Evolutionary conservation across 2,113 vertebrate genomes (phyloP).

Genomic region (Rhegmatorhina hoffmannsi): DNA sequence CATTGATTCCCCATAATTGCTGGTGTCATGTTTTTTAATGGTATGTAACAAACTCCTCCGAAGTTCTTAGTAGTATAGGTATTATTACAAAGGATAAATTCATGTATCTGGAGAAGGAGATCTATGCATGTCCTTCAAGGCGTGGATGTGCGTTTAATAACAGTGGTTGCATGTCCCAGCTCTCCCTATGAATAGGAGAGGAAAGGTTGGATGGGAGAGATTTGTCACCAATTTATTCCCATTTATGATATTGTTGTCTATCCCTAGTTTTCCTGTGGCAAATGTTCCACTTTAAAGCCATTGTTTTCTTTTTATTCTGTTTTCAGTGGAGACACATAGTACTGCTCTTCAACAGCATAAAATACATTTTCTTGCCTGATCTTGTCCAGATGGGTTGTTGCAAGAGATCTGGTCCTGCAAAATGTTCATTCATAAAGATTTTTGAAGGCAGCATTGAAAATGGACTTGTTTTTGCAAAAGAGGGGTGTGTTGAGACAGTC

Average conservation of each 20-base stretch:
- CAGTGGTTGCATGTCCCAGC: not conserved
- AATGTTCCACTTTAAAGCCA: not conserved
- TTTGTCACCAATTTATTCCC: not conserved
- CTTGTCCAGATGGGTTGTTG: not conserved
- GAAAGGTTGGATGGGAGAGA: not conserved
- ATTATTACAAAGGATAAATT: not conserved
- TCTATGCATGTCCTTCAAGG: not conserved
- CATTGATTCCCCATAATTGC: slow-evolving; percentile 35
- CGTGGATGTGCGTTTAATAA: not conserved
- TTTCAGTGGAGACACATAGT: not conserved
- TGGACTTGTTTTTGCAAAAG: not conserved
- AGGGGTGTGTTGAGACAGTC: not conserved
- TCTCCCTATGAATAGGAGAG: not conserved
- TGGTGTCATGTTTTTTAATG: not conserved
- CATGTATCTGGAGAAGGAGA: not conserved
- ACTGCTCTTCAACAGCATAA: not conserved
- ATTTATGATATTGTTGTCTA: not conserved
- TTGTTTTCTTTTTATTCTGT: not conserved
- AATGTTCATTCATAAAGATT: not conserved
- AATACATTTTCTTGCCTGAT: not conserved
- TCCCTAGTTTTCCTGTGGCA: not conserved
- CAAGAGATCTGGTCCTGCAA: not conserved
- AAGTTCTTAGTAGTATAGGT: not conserved
- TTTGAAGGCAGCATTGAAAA: not conserved
- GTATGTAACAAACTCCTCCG: not conserved